A percentile compares a stretch with the other conserved stretches of the same genome.
These are phyloP conservation scores for Chrysomallon squamiferum DNA, from an alignment of 1,140 invertebrate genomes.

Conservation along the genomic window DNA sequence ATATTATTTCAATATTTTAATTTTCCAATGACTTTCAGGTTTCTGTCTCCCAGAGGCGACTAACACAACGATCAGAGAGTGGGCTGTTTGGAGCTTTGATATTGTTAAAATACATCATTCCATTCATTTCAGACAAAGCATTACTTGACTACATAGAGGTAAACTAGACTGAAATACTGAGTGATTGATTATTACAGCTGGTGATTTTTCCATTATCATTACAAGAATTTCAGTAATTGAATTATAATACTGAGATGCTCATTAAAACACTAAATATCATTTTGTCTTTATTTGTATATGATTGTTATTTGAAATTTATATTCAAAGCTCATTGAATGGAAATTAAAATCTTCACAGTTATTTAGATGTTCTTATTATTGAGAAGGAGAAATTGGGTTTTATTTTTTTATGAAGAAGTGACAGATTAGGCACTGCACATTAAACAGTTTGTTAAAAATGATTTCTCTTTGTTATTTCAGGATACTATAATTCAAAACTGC, in stretches of 20 bases:
- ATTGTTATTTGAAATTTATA: too few species aligned
- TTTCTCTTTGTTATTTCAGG: conserved; percentile 36
- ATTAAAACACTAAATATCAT: too few species aligned
- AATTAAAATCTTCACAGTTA: too few species aligned
- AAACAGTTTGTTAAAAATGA: too few species aligned
- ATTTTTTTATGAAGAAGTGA: too few species aligned
- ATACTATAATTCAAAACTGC: conserved; percentile 70
- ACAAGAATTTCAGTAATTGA: not conserved
- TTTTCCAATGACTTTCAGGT: too few species aligned
- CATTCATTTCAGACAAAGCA: conserved; percentile 82
- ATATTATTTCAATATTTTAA: too few species aligned
- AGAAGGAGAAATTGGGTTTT: too few species aligned
- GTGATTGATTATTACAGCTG: not conserved
- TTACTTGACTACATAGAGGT: conserved; percentile 82
- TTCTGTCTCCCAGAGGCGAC: conserved; percentile 63
- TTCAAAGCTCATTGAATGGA: too few species aligned
- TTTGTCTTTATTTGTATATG: too few species aligned
- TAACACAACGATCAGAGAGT: conserved; percentile 85
- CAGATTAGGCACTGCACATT: too few species aligned
- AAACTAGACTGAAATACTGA: conserved; percentile 8
- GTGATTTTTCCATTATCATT: not conserved
- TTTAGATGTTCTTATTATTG: too few species aligned
- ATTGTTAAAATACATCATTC: conserved; percentile 74
- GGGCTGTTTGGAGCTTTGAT: conserved; percentile 85
- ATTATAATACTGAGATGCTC: not conserved